Evolutionary conservation across 2,797 vertebrate genomes (phyloP).

Genomic region (Corythornis leucogaster): DNA sequence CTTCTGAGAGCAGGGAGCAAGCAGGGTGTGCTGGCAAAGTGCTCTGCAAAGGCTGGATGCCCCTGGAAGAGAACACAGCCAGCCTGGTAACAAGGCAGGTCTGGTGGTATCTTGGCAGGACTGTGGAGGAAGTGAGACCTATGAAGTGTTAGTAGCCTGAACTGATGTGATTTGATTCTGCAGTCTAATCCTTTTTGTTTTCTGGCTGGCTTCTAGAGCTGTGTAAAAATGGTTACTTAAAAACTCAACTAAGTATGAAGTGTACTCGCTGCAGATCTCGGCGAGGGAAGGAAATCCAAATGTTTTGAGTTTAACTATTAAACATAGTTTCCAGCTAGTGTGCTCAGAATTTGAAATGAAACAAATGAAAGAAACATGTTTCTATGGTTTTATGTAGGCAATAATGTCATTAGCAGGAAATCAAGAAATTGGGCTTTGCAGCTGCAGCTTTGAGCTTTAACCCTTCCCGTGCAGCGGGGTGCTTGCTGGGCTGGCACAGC

Average conservation of each 20-base stretch:
- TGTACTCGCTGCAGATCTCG: conserved; percentile 51
- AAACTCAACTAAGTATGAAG: conserved; percentile 61
- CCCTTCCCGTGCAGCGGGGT: conserved; percentile 49
- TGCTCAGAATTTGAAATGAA: conserved; percentile 83
- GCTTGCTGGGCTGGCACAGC: not conserved
- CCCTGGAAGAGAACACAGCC: not conserved
- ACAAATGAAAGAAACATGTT: conserved; percentile 86
- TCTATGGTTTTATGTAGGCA: conserved; percentile 79
- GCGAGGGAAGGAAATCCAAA: conserved; percentile 76
- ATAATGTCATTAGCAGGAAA: conserved; percentile 83
- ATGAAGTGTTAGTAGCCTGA: conserved; percentile 18
- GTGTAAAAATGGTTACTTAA: conserved; percentile 63
- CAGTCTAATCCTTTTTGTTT: conserved; percentile 43
- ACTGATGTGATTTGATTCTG: conserved; percentile 26
- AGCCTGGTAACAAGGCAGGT: not conserved
- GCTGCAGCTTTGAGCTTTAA: conserved; percentile 72
- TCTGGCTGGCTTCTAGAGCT: conserved; percentile 54
- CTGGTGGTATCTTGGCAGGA: conserved; percentile 8
- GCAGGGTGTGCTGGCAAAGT: not conserved
- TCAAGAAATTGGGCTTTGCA: conserved; percentile 74
- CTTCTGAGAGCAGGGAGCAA: not conserved
- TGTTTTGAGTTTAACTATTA: conserved; percentile 84
- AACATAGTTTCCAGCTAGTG: conserved; percentile 83
- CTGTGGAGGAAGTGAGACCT: not conserved
- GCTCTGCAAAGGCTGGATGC: not conserved